These are phyloP conservation scores for Camponotus floridanus DNA, from an alignment of 1,140 invertebrate genomes.

Conservation along the genomic window DNA sequence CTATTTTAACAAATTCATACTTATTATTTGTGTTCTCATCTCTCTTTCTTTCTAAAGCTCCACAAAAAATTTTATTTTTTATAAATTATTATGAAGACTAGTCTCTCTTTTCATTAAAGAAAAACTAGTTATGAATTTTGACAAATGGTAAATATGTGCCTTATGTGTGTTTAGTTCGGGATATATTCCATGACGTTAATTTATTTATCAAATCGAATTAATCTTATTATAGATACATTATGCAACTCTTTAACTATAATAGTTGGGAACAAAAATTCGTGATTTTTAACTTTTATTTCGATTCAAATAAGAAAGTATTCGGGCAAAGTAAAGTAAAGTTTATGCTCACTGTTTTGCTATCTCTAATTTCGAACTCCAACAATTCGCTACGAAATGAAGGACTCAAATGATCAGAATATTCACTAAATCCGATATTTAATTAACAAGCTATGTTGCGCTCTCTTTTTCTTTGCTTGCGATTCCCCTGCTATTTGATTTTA, in stretches of 20 bases:
- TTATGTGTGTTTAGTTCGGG: background rate
- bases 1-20: background rate
- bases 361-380: constrained; percentile 14
- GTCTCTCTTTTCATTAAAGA: background rate
- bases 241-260: constrained; percentile 1
- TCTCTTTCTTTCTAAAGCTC: background rate
- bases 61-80: background rate
- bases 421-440: constrained; percentile 60
- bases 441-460: constrained; percentile 53
- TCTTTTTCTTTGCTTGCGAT: background rate
- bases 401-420: background rate
- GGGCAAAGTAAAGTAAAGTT: constrained; percentile 33
- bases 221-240: constrained; percentile 6
- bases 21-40: background rate
- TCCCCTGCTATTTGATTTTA: background rate
- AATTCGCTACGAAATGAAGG: background rate
- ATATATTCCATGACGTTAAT: constrained; percentile 1
- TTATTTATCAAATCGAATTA: constrained; percentile 27
- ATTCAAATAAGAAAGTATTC: background rate
- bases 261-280: constrained; percentile 1
- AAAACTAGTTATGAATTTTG: background rate
- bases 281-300: constrained; percentile 38
- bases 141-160: background rate
- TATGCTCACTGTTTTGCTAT: constrained; percentile 35
- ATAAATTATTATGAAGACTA: background rate